Evolutionary conservation across 2,888 invertebrate genomes (phyloP).

Genomic region (Allophyes oxyacanthae): DNA sequence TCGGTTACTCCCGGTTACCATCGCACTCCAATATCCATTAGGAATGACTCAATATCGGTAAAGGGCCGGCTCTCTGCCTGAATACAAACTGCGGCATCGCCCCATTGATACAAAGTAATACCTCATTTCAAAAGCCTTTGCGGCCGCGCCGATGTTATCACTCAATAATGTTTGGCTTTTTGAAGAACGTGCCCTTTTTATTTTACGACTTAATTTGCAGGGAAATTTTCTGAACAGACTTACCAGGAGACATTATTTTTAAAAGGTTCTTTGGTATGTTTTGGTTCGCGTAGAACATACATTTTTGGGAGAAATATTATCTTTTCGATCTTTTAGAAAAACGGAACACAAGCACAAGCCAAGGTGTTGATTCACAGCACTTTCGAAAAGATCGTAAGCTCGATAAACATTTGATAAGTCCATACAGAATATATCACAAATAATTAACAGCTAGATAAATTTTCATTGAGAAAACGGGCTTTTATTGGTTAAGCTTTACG

Average conservation of each 20-base stretch:
- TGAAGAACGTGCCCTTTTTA: constrained; percentile 61
- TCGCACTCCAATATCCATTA: constrained; percentile 67
- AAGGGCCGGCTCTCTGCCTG: constrained; percentile 67
- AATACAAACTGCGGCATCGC: constrained; percentile 79
- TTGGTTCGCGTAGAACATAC: neutral
- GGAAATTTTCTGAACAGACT: constrained; percentile 9
- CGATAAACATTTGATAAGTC: too few species aligned
- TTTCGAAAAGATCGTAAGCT: too few species aligned
- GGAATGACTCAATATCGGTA: constrained; percentile 76
- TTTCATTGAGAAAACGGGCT: too few species aligned
- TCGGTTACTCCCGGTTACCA: constrained; percentile 46
- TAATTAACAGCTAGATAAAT: too few species aligned
- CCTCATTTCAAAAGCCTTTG: constrained; percentile 76
- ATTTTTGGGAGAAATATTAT: neutral
- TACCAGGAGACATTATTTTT: constrained; percentile 23
- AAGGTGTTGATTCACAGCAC: too few species aligned
- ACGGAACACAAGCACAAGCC: too few species aligned
- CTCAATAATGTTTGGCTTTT: constrained; percentile 64
- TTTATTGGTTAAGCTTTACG: too few species aligned
- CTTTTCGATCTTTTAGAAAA: neutral
- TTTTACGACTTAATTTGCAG: constrained; percentile 53
- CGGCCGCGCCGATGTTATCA: constrained; percentile 70
- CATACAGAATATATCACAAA: too few species aligned
- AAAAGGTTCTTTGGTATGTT: constrained; percentile 7
- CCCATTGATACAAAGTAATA: constrained; percentile 70